These are phyloP conservation scores for Eulithis testata DNA, from an alignment of 2,888 invertebrate genomes.

Conservation along the genomic window DNA sequence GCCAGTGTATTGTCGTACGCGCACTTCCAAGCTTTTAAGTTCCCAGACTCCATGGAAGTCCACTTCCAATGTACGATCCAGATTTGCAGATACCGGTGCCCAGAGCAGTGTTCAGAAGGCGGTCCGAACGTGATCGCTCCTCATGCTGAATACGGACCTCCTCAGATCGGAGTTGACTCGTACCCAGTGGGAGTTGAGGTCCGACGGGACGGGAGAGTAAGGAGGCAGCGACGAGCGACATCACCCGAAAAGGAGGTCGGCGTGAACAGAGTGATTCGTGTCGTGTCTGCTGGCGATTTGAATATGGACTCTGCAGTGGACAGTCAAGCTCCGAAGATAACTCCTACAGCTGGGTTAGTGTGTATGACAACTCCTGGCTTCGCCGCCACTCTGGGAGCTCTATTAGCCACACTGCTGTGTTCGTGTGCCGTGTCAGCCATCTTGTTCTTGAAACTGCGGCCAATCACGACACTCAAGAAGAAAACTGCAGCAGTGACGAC, in stretches of 20 bases:
- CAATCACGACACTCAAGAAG: slow-evolving; percentile 85
- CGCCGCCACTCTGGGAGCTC: slow-evolving; percentile 92
- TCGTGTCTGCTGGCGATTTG: slow-evolving; percentile 95
- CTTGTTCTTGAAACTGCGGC: slow-evolving; percentile 91
- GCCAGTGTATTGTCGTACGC: slow-evolving; percentile 96
- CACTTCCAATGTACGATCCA: slow-evolving; percentile 98
- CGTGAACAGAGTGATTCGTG: slow-evolving; percentile 94
- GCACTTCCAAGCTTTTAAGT: slow-evolving; percentile 97
- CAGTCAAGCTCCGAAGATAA: slow-evolving; percentile 79
- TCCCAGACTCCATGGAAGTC: slow-evolving; percentile 98
- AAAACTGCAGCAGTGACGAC: slow-evolving; percentile 81
- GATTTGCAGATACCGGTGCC: slow-evolving; percentile 96
- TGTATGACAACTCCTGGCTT: slow-evolving; percentile 98
- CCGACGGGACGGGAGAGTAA: slow-evolving; percentile 89
- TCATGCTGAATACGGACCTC: slow-evolving; percentile 89
- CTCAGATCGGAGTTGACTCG: slow-evolving; percentile 78
- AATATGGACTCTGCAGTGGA: slow-evolving; percentile 92
- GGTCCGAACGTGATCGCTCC: slow-evolving; percentile 76
- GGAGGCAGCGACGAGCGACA: slow-evolving; percentile 86
- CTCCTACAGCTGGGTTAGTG: slow-evolving; percentile 90
- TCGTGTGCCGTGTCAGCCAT: slow-evolving; percentile 95
- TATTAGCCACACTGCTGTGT: slow-evolving; percentile 92
- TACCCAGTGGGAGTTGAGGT: slow-evolving; percentile 86
- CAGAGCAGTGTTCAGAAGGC: slow-evolving; percentile 94
- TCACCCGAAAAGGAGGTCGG: slow-evolving; percentile 92